These are phyloP conservation scores for Rattus rattus DNA, from an alignment of 2,113 vertebrate species.

Conservation along the genomic window DNA sequence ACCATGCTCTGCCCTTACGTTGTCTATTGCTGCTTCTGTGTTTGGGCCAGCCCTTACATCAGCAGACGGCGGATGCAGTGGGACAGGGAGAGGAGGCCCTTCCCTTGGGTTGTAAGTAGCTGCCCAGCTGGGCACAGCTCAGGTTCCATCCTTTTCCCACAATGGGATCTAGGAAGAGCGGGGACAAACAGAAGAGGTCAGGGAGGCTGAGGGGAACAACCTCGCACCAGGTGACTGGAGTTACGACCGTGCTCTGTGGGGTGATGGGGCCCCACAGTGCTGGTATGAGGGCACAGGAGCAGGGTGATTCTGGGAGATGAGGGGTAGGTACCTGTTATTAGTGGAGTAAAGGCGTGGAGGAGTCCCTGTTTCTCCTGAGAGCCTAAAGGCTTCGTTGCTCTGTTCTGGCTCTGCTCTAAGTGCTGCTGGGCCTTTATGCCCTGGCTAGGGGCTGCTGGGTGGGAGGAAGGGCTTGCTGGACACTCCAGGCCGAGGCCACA, in stretches of 20 bases:
- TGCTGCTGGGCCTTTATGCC: not conserved
- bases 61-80: not conserved
- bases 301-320: not conserved
- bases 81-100: not conserved
- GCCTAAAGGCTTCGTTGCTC: not conserved
- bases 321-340: not conserved
- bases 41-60: not conserved
- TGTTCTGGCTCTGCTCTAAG: not conserved
- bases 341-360: not conserved
- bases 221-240: not conserved
- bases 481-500: slow-evolving; percentile 41
- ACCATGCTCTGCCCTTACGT: slow-evolving; percentile 38
- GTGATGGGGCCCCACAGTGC: not conserved
- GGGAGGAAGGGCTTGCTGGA: slow-evolving; percentile 31
- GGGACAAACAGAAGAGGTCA: not conserved
- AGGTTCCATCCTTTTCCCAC: not conserved
- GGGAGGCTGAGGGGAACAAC: not conserved
- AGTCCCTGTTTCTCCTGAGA: not conserved
- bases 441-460: not conserved
- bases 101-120: not conserved
- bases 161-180: not conserved
- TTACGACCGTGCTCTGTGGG: not conserved
- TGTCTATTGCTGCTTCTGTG: slow-evolving; percentile 55
- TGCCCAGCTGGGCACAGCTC: not conserved
- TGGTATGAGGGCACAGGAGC: not conserved